phyloP scores from a whole-genome alignment of 2,113 vertebrate species.

The mouse (Mus musculus) region GRCm39 chr1:43505001-43505500 shows the following conservation, averaged over 20 bases:
- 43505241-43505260: neutral
- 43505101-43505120: neutral
- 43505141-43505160: neutral
- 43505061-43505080: neutral
- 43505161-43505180: neutral
- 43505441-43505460: neutral
- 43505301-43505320: neutral
- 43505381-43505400: neutral
- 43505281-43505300: neutral
- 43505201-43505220: neutral
- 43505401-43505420: neutral
- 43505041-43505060: neutral
- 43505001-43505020: neutral
- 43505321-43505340: neutral
- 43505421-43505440: neutral
- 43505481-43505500: neutral
- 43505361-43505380: slow-evolving; percentile 20
- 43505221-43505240: neutral
- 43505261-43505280: neutral
- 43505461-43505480: accelerated
- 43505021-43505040: neutral
- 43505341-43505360: neutral
- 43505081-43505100: neutral
- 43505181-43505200: neutral
- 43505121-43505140: neutral